These are phyloP conservation scores for Emmelina monodactyla DNA, from an alignment of 2,888 invertebrate species.

Conservation along the genomic window DNA sequence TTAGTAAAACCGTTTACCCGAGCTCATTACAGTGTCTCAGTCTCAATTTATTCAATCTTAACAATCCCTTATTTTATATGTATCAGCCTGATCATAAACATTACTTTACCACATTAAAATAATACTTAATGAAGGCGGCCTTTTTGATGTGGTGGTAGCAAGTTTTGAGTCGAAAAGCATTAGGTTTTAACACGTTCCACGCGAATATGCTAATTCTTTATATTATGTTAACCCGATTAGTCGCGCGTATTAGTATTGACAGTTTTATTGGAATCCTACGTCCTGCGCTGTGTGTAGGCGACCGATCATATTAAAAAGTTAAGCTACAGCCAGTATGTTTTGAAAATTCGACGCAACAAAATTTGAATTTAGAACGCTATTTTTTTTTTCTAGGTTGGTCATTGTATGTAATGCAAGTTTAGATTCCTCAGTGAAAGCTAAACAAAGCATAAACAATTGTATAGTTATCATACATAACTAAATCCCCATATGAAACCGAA, in stretches of 20 bases:
- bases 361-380: too few species aligned
- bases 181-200: constrained; percentile 12
- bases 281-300: not conserved
- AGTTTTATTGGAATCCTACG: constrained; percentile 1
- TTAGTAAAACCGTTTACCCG: too few species aligned
- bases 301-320: not conserved
- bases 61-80: not conserved
- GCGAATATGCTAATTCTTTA: constrained; percentile 32
- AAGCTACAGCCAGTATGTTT: not conserved
- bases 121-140: constrained; percentile 21
- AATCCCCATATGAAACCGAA: too few species aligned
- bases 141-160: constrained; percentile 6
- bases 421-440: too few species aligned
- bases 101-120: constrained; percentile 24
- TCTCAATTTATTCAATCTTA: too few species aligned
- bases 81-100: not conserved
- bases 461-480: too few species aligned
- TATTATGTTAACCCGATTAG: not conserved
- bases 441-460: too few species aligned
- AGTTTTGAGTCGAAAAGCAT: not conserved
- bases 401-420: too few species aligned
- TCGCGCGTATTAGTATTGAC: not conserved
- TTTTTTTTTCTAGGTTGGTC: too few species aligned
- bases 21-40: too few species aligned
- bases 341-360: too few species aligned